phyloP scores from a whole-genome alignment of 2,113 vertebrate genomes.

The Turdus rufiventris region DNA sequence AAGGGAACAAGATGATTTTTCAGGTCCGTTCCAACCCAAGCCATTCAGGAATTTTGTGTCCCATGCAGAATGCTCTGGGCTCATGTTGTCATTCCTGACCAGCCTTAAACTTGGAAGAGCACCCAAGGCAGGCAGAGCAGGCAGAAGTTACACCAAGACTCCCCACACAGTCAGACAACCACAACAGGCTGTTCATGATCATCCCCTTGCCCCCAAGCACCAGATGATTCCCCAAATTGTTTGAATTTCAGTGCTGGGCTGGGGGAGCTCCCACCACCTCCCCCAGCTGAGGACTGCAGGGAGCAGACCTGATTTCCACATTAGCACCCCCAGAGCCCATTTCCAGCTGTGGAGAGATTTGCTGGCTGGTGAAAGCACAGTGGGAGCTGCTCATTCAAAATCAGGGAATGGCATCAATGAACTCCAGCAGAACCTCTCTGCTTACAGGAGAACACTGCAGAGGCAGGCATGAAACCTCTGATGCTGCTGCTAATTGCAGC shows the following conservation, averaged over 20 bases:
- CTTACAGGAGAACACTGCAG: background rate
- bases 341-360: background rate
- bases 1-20: background rate
- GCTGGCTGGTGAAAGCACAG: background rate
- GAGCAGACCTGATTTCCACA: background rate
- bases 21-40: background rate
- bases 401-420: background rate
- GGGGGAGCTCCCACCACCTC: background rate
- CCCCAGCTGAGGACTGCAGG: background rate
- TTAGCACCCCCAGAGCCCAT: background rate
- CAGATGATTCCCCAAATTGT: background rate
- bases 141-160: background rate
- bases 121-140: background rate
- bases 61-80: background rate
- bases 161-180: background rate
- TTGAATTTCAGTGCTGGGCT: background rate
- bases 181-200: accelerated
- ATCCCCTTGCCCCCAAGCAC: background rate
- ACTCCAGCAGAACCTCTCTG: background rate
- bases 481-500: conserved; percentile 24
- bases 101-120: background rate
- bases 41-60: background rate
- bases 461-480: conserved; percentile 5
- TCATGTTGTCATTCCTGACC: background rate
- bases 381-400: background rate